phyloP scores from a whole-genome alignment of 2,113 vertebrate species.

The Pituophis catenifer region DNA sequence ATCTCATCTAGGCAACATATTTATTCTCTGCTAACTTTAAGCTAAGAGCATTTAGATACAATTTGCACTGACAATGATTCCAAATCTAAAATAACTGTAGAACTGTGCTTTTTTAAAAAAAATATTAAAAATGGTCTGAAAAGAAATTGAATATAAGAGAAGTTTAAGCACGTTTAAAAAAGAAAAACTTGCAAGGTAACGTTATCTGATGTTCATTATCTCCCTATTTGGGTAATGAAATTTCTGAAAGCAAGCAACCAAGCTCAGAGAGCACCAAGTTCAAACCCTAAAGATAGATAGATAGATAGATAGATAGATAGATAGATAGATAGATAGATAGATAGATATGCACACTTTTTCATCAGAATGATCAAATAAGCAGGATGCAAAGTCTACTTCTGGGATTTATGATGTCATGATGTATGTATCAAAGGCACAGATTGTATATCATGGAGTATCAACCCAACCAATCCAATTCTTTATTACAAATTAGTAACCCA shows the following conservation, averaged over 20 bases:
- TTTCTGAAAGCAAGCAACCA: not conserved
- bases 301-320: too few species aligned
- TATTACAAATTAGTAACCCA: not conserved
- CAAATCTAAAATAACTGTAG: not conserved
- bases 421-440: not conserved
- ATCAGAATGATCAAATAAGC: not conserved
- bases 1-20: conserved; percentile 44
- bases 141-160: not conserved
- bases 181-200: not conserved
- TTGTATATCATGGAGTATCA: not conserved
- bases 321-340: too few species aligned
- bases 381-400: not conserved
- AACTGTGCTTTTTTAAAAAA: not conserved
- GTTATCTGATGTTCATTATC: not conserved
- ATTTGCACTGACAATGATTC: not conserved
- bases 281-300: not conserved
- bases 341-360: not conserved
- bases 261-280: not conserved
- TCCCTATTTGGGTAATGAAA: not conserved
- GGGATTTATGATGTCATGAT: not conserved
- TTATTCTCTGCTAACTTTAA: not conserved
- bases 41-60: not conserved
- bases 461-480: not conserved
- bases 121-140: not conserved
- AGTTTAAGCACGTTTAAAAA: not conserved